Percentiles rank a stretch among this genome's conserved stretches.
Conservation (phyloP, 1,140 invertebrate species). For the Lucilia cuprina region DNA sequence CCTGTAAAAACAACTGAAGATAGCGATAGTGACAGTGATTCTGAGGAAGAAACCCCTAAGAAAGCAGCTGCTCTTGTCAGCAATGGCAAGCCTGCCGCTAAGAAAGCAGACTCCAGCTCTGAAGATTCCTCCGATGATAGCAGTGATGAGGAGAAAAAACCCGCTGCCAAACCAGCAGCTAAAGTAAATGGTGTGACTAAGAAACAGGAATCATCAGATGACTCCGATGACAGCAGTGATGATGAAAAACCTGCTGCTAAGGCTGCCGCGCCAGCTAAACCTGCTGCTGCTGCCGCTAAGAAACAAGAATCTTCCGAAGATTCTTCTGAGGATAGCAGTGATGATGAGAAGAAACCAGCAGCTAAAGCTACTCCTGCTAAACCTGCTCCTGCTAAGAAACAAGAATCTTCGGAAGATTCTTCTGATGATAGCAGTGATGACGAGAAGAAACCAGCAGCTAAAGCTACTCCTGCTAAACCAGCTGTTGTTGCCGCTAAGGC, state of each 20-base stretch:
- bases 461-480: conserved; percentile 22
- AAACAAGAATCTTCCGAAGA: conserved; percentile 36
- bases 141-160: conserved; percentile 47
- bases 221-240: conserved; percentile 40
- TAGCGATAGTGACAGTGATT: conserved; percentile 37
- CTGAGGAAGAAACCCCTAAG: conserved; percentile 37
- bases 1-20: conserved; percentile 41
- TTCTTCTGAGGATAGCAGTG: conserved; percentile 40
- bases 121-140: conserved; percentile 43
- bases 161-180: conserved; percentile 42
- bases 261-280: conserved; percentile 39
- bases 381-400: conserved; percentile 42
- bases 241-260: conserved; percentile 41
- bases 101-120: conserved; percentile 34
- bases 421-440: conserved; percentile 50
- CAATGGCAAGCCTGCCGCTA: conserved; percentile 27
- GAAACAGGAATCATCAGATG: conserved; percentile 37
- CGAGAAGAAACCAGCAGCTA: conserved; percentile 46
- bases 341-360: conserved; percentile 40
- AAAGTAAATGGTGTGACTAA: conserved; percentile 41
- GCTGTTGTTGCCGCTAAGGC: neutral
- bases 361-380: conserved; percentile 37
- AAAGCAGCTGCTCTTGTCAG: neutral
- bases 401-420: conserved; percentile 37
- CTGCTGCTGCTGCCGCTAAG: conserved; percentile 38